Conservation (phyloP, 2,113 vertebrate genomes). For the Callopanchax toddi region DNA sequence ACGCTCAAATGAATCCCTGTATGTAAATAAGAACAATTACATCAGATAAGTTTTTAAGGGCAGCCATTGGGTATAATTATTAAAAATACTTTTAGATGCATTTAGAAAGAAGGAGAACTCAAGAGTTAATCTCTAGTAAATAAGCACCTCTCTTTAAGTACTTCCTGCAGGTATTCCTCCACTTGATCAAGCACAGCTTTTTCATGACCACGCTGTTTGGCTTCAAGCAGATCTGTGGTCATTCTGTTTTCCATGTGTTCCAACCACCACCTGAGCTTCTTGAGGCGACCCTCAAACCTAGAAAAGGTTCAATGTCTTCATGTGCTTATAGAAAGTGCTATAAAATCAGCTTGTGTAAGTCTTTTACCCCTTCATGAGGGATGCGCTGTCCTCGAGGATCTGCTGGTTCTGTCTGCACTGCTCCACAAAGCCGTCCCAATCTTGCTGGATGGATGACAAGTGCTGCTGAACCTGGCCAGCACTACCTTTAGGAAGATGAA, state of each 20-base stretch:
- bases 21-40: not conserved
- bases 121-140: too few species aligned
- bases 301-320: not conserved
- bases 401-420: slow-evolving; percentile 89
- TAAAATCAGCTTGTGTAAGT: not conserved
- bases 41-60: not conserved
- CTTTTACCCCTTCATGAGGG: slow-evolving; percentile 79
- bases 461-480: slow-evolving; percentile 89
- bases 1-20: slow-evolving; percentile 91
- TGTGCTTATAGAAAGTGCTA: not conserved
- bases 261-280: slow-evolving; percentile 89
- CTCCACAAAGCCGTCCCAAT: slow-evolving; percentile 90
- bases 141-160: slow-evolving; percentile 88
- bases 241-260: slow-evolving; percentile 89
- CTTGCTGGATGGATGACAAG: slow-evolving; percentile 87
- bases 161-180: slow-evolving; percentile 90
- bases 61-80: not conserved
- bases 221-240: slow-evolving; percentile 85
- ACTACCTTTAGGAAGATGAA: slow-evolving; percentile 86
- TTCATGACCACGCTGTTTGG: slow-evolving; percentile 85
- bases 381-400: slow-evolving; percentile 87
- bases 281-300: slow-evolving; percentile 90
- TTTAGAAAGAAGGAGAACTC: too few species aligned
- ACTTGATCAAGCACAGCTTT: slow-evolving; percentile 88
- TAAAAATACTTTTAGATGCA: not conserved